phyloP scores from a whole-genome alignment of 2,797 vertebrate species.

The Anniella stebbinsi region DNA sequence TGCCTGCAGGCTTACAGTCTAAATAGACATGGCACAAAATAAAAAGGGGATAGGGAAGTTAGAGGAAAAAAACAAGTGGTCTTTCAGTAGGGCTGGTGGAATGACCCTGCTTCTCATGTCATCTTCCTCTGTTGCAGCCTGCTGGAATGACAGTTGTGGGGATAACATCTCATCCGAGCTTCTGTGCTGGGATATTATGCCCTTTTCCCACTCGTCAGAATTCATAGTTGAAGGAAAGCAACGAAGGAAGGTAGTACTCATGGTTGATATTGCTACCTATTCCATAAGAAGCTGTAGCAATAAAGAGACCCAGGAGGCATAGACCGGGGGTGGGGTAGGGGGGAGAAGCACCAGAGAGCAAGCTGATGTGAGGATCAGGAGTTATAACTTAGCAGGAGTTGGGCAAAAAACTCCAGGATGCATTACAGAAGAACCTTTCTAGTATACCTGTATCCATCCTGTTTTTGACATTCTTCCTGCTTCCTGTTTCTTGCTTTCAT shows the following conservation, averaged over 20 bases:
- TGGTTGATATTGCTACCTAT: not conserved
- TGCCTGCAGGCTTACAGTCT: no score
- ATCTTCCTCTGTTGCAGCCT: no score
- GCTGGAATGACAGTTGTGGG: no score
- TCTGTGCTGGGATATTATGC: not conserved
- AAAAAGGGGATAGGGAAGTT: no score
- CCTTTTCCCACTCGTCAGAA: not conserved
- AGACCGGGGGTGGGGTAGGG: not conserved
- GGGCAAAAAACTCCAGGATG: not conserved
- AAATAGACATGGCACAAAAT: no score
- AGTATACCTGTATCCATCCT: not conserved
- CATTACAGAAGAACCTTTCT: not conserved
- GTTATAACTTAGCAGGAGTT: not conserved
- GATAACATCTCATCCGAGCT: not conserved
- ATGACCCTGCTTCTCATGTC: no score
- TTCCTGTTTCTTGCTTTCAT: not conserved
- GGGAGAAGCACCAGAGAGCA: not conserved
- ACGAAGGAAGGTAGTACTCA: not conserved
- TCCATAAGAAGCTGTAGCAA: not conserved
- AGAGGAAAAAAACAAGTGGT: no score
- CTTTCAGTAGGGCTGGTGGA: no score
- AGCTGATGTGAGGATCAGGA: not conserved
- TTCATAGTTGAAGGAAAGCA: not conserved
- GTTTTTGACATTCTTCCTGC: not conserved
- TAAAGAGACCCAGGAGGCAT: not conserved